Evolutionary conservation across 1,140 invertebrate species (phyloP).

Genomic region (Drosophila tristis): DNA sequence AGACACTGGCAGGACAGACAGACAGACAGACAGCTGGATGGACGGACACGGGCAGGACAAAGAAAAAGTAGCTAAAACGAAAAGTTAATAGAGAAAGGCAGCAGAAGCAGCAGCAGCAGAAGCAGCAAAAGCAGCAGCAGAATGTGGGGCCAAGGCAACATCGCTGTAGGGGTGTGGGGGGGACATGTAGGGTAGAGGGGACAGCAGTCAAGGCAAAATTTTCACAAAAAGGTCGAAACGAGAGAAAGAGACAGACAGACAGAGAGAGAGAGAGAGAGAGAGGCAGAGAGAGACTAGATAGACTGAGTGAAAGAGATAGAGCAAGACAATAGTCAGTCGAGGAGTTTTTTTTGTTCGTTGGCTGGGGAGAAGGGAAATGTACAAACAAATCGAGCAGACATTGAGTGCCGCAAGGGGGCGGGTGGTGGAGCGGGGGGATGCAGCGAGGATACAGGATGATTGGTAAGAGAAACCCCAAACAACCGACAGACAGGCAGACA

Average conservation of each 20-base stretch:
- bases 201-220: conserved; percentile 77
- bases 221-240: conserved; percentile 65
- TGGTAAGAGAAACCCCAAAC: conserved; percentile 33
- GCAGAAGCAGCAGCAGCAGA: conserved; percentile 47
- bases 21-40: conserved; percentile 15
- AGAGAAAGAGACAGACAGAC: conserved; percentile 3
- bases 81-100: conserved; percentile 80
- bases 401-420: conserved; percentile 31
- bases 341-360: conserved; percentile 23
- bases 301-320: conserved; percentile 19
- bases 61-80: conserved; percentile 81
- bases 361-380: conserved; percentile 50
- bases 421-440: too few species aligned
- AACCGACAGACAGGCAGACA: conserved; percentile 31
- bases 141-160: conserved; percentile 75
- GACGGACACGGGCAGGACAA: conserved; percentile 41
- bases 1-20: conserved; percentile 5
- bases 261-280: neutral
- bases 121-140: conserved; percentile 28
- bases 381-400: conserved; percentile 81
- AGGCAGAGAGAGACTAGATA: conserved; percentile 1
- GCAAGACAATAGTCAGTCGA: conserved; percentile 50
- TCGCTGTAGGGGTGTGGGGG: conserved; percentile 1
- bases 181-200: conserved; percentile 34
- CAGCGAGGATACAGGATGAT: conserved; percentile 5